Evolutionary conservation across 2,797 vertebrate genomes (phyloP).

Genomic region (Lithobates pipiens): DNA sequence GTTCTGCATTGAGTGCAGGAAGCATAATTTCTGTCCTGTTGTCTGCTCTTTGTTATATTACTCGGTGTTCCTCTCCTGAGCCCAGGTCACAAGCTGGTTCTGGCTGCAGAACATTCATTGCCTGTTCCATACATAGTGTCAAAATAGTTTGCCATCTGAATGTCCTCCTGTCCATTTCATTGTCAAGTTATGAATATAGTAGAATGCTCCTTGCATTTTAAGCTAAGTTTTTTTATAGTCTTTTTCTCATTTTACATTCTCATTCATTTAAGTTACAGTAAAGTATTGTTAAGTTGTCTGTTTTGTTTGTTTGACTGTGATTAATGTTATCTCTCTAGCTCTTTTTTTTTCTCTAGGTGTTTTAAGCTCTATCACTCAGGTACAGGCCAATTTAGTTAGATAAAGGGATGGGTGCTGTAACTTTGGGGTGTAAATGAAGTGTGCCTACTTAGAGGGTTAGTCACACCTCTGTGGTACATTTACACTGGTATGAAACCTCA

Average conservation of each 20-base stretch:
- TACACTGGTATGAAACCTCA: background rate
- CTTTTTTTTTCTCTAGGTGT: slow-evolving; percentile 95
- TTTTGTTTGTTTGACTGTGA: slow-evolving; percentile 96
- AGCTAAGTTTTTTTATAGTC: slow-evolving; percentile 88
- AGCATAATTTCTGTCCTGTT: slow-evolving; percentile 33
- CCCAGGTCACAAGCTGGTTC: slow-evolving; percentile 50
- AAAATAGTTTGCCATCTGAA: slow-evolving; percentile 99
- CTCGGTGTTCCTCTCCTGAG: slow-evolving; percentile 21
- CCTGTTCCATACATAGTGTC: slow-evolving; percentile 76
- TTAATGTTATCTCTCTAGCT: slow-evolving; percentile 99
- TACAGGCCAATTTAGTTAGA: slow-evolving; percentile 93
- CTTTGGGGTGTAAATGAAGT: slow-evolving; percentile 87
- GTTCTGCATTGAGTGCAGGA: slow-evolving; percentile 48
- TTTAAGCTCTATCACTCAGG: slow-evolving; percentile 95
- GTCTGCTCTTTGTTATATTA: slow-evolving; percentile 27
- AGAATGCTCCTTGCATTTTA: slow-evolving; percentile 76
- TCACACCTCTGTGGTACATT: background rate
- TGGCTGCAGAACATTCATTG: slow-evolving; percentile 61
- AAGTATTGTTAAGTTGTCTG: slow-evolving; percentile 95
- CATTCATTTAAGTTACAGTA: slow-evolving; percentile 90
- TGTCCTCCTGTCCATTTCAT: slow-evolving; percentile 74
- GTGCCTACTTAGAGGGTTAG: slow-evolving; percentile 67
- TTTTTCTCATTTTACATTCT: slow-evolving; percentile 79
- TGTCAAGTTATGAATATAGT: slow-evolving; percentile 75
- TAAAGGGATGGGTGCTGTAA: slow-evolving; percentile 76